These are phyloP conservation scores for Cichladusa arquata DNA, from an alignment of 2,113 vertebrate species.

Conservation along the genomic window DNA sequence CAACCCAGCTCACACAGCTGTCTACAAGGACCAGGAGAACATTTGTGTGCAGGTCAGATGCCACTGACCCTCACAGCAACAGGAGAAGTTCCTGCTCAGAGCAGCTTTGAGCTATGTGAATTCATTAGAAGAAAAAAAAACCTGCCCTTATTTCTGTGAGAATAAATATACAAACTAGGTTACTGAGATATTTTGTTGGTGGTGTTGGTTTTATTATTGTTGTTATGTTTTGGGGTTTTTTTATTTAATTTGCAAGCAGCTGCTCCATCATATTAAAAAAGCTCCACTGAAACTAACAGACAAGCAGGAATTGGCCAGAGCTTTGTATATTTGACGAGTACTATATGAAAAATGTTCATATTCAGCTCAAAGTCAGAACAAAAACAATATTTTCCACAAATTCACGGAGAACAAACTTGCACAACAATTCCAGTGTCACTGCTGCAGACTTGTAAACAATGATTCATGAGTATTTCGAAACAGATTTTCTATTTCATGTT, in stretches of 20 bases:
- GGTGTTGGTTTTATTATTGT: neutral
- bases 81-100: neutral
- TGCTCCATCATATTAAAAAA: neutral
- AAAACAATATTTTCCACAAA: neutral
- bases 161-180: neutral
- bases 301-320: neutral
- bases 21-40: neutral
- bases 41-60: neutral
- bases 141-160: neutral
- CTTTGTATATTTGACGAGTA: neutral
- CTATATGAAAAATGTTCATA: neutral
- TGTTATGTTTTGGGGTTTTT: neutral
- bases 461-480: neutral
- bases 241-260: neutral
- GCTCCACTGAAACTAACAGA: neutral
- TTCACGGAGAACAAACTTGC: neutral
- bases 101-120: neutral
- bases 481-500: neutral
- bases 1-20: neutral
- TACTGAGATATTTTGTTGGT: neutral
- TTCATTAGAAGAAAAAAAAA: neutral
- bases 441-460: neutral
- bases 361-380: neutral
- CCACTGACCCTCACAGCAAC: neutral
- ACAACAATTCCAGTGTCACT: neutral